These are phyloP conservation scores for Eupithecia centaureata DNA, from an alignment of 2,888 invertebrate genomes.

Conservation along the genomic window DNA sequence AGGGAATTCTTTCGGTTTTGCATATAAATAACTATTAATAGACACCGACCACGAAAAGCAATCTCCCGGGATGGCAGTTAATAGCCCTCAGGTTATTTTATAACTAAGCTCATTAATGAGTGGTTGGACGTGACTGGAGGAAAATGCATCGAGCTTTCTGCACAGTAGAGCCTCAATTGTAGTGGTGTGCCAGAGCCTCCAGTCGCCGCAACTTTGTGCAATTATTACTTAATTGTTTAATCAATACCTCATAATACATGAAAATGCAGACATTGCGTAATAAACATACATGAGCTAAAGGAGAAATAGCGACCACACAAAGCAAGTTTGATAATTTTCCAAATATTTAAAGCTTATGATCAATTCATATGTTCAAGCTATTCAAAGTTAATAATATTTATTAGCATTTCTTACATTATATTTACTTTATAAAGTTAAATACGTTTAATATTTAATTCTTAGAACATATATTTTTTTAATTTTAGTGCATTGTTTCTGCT, in stretches of 20 bases:
- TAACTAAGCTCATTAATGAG: conserved; percentile 78
- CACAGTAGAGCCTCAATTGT: conserved; percentile 56
- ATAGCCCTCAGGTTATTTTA: conserved; percentile 77
- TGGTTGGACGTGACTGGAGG: conserved; percentile 45
- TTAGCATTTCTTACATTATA: too few species aligned
- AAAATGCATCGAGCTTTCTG: conserved; percentile 56
- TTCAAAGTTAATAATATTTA: too few species aligned
- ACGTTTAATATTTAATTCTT: not conserved
- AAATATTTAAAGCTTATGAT: not conserved
- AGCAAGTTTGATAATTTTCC: conserved; percentile 3
- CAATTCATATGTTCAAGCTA: not conserved
- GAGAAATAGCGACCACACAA: conserved; percentile 3
- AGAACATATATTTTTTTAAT: not conserved
- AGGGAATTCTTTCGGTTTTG: conserved; percentile 67
- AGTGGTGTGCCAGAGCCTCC: conserved; percentile 42
- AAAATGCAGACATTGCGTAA: conserved; percentile 2
- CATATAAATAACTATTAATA: conserved; percentile 80
- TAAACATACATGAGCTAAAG: conserved; percentile 4
- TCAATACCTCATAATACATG: conserved; percentile 41
- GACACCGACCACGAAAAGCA: conserved; percentile 79
- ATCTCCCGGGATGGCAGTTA: conserved; percentile 78
- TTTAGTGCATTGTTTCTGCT: not conserved
- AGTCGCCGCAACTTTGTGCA: conserved; percentile 64
- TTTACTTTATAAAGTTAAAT: not conserved
- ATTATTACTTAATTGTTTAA: conserved; percentile 72